Evolutionary conservation across 2,888 invertebrate species (phyloP), one percentile per base, ranked within the genome.

Genomic region (Cabera pusaria): DNA sequence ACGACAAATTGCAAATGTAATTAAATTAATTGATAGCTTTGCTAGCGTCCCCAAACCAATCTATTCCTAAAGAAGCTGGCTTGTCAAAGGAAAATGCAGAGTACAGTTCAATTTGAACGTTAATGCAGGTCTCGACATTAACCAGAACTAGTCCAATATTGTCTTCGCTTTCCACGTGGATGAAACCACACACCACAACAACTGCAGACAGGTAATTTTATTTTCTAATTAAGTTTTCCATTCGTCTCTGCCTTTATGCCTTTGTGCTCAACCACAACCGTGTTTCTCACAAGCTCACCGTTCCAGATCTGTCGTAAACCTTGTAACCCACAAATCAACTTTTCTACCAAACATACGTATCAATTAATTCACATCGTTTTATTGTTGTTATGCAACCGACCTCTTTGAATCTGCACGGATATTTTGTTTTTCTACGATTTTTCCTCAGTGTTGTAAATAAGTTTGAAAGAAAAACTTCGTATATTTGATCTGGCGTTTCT

Each of bases 301-400:
- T 24, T 49, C 40, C 18, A 43, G 41, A 45, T 43, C 36, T 46
- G 31, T 56, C 46, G 20, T 17, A 44, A 16, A 42, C 33, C 31
- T 38, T 37, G 23, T 26, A 49, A 38, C 24, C 26, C 34, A 46
- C 29, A 40, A 43, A 23, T 44, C 43, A 54, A 48, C 22, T 54
- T 45, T 42, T 41, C 42, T 36, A 44, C 50, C 49, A 41, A 28
- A 59, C 51, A 56, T 48, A 49, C 49, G 38, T 52, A 55, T 57
- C 47, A 54, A 59, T 57, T 46, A 54, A 59, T 58, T 44, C 47
- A 46, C 39, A 46, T 49, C 35, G 33, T 38, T 56, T 56, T 56
- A 49, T 59, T 54, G 52, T 54, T 56, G 49, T 64, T 55, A 54
- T 54, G 50, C 41, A 38, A 54, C 38, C 48, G 52, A 60, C 40